phyloP scores from a whole-genome alignment of 2,113 vertebrate species.

The Pedetes capensis region DNA sequence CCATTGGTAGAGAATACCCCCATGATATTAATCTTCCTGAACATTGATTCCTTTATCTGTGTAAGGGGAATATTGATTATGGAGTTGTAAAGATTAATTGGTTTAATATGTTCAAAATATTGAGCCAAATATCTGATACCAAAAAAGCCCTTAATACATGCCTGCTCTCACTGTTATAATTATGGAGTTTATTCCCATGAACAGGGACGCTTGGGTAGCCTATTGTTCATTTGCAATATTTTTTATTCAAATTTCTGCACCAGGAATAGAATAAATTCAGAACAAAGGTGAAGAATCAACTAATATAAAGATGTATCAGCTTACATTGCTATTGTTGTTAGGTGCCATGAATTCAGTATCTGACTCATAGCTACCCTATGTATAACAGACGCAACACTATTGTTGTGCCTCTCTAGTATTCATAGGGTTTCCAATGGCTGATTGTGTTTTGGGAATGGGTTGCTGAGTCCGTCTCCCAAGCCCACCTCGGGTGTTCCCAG shows the following conservation, averaged over 20 bases:
- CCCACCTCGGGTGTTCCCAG: too few relatives aligned
- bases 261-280: background rate
- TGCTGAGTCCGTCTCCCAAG: too few relatives aligned
- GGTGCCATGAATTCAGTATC: too few relatives aligned
- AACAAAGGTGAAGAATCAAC: background rate
- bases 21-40: background rate
- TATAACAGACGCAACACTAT: too few relatives aligned
- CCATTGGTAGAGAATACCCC: background rate
- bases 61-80: background rate
- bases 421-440: too few relatives aligned
- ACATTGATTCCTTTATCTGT: background rate
- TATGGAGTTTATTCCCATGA: background rate
- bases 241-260: background rate
- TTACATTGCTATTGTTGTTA: too few relatives aligned
- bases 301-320: too few relatives aligned
- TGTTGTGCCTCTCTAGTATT: too few relatives aligned
- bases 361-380: too few relatives aligned
- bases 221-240: background rate
- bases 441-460: too few relatives aligned
- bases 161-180: background rate
- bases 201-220: background rate
- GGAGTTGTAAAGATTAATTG: background rate
- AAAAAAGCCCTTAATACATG: background rate
- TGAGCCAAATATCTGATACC: background rate
- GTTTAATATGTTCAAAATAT: background rate